Evolutionary conservation across 64 coral and sea anemone species (phyloP), one percentile per base, ranked within the genome.

Genomic region (Actinia equina): DNA sequence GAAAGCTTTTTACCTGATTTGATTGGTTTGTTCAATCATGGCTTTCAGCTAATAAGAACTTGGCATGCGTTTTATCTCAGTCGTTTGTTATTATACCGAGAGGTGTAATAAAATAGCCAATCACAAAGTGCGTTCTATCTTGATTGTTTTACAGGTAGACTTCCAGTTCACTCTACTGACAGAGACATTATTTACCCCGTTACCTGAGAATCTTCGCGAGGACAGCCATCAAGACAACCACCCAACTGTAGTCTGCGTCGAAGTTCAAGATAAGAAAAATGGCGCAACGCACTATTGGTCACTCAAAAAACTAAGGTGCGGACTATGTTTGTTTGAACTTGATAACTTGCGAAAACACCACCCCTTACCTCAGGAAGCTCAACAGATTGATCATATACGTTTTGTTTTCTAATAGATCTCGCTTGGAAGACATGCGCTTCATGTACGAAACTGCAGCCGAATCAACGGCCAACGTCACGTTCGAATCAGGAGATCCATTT

Each of bases 391-490:
- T 71, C 0, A 11, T 71, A 27, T 71, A 12, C 19, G 9, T 16
- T 23, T 2, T 54, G 44, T 52, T 82, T 11, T 82, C 23, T 82
- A 2, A 6, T 23, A 96, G 94, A 87, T 85, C 89, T 59, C 88
- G 94, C 61, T 55, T 96, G 44, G 94, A 90, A 26, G 94, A 96
- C 60, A 96, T 96, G 94, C 88, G 94, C 19, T 93, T 90, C 22
- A 90, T 96, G 91, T 96, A 96, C 81, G 94, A 96, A 83, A 96
- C 94, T 9, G 94, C 88, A 19, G 91, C 94, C 15, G 94, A 96
- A 61, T 88, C 91, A 30, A 88, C 85, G 22, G 55, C 37, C 17
- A 86, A 87, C 63, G 74, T 96, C 78, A 90, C 94, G 18, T 93
- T 93, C 81, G 81, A 92, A 59, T 88, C 86, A 23, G 93, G 83